Percentiles rank a stretch among this genome's conserved stretches.
These are phyloP conservation scores for Caenorhabditis brenneri DNA, from an alignment of 1,140 invertebrate species.

Conservation along the genomic window DNA sequence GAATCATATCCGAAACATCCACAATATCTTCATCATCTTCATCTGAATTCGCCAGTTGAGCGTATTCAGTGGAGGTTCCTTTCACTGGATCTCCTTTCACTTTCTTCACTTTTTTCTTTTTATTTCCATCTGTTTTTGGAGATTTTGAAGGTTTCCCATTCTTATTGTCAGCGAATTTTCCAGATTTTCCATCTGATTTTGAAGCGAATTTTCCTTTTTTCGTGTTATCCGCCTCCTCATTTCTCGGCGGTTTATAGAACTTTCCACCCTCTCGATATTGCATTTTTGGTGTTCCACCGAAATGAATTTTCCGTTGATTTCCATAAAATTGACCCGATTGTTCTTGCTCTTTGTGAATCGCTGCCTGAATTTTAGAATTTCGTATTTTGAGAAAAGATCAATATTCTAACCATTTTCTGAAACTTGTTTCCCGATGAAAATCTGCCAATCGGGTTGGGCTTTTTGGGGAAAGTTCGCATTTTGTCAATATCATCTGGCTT, in stretches of 20 bases:
- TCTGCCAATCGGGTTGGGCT: neutral
- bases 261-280: slow-evolving; percentile 17
- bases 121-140: neutral
- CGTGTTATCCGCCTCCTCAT: too few relatives aligned
- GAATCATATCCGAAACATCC: neutral
- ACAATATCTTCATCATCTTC: neutral
- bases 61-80: neutral
- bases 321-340: neutral
- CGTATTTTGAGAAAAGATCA: neutral
- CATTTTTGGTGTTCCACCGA: neutral
- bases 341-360: neutral
- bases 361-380: neutral
- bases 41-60: neutral
- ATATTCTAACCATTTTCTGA: neutral
- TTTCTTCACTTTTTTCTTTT: neutral
- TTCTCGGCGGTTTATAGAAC: neutral
- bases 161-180: neutral
- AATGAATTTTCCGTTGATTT: slow-evolving; percentile 11
- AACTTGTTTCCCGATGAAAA: neutral
- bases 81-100: neutral
- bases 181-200: neutral
- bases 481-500: neutral
- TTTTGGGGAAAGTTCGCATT: neutral
- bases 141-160: too few relatives aligned
- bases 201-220: neutral